phyloP scores from a whole-genome alignment of 2,888 invertebrate species.

The Diachrysia chrysitis region DNA sequence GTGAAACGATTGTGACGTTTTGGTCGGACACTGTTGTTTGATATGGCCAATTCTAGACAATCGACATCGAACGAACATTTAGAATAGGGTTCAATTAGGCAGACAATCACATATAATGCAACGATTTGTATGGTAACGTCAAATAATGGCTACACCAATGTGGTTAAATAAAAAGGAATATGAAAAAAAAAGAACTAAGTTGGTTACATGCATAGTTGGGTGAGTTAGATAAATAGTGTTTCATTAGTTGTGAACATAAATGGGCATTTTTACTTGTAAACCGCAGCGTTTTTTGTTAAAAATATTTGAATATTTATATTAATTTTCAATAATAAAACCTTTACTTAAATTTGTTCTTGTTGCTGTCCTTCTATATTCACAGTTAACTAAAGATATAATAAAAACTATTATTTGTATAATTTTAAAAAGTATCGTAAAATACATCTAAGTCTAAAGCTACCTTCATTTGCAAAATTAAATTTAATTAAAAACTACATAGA shows the following conservation, averaged over 20 bases:
- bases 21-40: slow-evolving; percentile 92
- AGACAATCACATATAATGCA: slow-evolving; percentile 63
- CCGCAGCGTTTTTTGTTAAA: neutral
- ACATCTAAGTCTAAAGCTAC: neutral
- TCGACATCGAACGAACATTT: slow-evolving; percentile 85
- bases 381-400: neutral
- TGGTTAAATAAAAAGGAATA: slow-evolving; percentile 69
- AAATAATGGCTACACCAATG: slow-evolving; percentile 21
- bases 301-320: neutral
- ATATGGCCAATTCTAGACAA: slow-evolving; percentile 93
- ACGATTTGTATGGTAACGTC: slow-evolving; percentile 55
- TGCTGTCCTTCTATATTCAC: slow-evolving; percentile 5
- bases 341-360: too few species aligned
- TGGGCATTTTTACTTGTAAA: neutral
- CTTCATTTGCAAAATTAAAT: neutral
- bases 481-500: neutral
- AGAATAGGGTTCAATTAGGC: slow-evolving; percentile 68
- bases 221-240: neutral
- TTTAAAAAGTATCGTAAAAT: neutral
- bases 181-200: slow-evolving; percentile 81
- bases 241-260: neutral
- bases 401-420: neutral
- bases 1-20: slow-evolving; percentile 90
- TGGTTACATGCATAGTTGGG: slow-evolving; percentile 81
- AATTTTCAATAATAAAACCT: too few species aligned